phyloP scores from a whole-genome alignment of 2,888 invertebrate genomes.

The Anthrax anthrax region DNA sequence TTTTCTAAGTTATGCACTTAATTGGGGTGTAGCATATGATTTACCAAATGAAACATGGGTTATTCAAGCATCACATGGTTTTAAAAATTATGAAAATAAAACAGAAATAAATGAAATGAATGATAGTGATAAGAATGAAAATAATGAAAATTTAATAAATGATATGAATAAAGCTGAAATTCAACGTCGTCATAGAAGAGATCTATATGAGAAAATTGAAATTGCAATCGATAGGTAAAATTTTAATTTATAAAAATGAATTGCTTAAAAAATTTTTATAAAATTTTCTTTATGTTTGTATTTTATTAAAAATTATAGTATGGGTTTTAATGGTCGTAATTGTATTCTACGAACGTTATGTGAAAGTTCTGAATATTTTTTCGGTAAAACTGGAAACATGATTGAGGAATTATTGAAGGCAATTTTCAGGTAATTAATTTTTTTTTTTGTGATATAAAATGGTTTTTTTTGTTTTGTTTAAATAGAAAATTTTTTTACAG shows the following conservation, averaged over 20 bases:
- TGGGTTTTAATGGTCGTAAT: conserved; percentile 59
- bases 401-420: conserved; percentile 55
- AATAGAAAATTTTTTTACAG: too few relatives aligned
- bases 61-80: conserved; percentile 29
- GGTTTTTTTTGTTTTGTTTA: too few relatives aligned
- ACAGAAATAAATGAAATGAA: too few relatives aligned
- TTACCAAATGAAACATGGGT: conserved; percentile 43
- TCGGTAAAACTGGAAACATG: conserved; percentile 45
- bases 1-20: conserved; percentile 48
- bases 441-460: too few relatives aligned
- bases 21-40: conserved; percentile 56
- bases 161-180: conserved; percentile 15
- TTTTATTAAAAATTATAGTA: conserved; percentile 47
- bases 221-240: conserved; percentile 53
- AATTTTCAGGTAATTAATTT: conserved; percentile 44
- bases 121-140: neutral
- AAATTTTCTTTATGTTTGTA: neutral
- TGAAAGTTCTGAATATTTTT: conserved; percentile 51
- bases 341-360: conserved; percentile 60
- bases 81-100: conserved; percentile 9
- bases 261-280: neutral
- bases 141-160: too few relatives aligned
- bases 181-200: conserved; percentile 45
- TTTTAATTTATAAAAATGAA: neutral
- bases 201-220: conserved; percentile 54